Evolutionary conservation across 2,113 vertebrate genomes (phyloP).

Genomic region (Aix galericulata): DNA sequence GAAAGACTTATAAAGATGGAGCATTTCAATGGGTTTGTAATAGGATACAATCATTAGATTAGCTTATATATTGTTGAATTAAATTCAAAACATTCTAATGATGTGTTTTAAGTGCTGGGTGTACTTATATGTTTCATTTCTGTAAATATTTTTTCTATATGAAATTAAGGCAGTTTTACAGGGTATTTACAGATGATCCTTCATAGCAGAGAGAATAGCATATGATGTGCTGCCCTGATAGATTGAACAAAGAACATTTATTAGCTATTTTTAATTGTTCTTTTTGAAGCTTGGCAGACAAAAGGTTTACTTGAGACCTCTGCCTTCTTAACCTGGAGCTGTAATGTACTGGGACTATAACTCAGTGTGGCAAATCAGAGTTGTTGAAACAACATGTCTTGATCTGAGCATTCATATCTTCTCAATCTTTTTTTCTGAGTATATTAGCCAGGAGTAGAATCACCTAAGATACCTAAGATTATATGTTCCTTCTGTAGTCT

Average conservation of each 20-base stretch:
- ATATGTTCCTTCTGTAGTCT: neutral
- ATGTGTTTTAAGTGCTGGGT: neutral
- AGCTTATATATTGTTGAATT: neutral
- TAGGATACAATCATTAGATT: neutral
- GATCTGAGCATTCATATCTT: neutral
- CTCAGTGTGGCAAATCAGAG: neutral
- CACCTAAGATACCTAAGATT: neutral
- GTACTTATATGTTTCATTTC: neutral
- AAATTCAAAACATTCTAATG: neutral
- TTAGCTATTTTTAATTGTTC: neutral
- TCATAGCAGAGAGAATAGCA: neutral
- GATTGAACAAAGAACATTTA: neutral
- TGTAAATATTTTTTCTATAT: neutral
- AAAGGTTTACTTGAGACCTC: neutral
- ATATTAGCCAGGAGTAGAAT: neutral
- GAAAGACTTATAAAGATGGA: slow-evolving; percentile 26
- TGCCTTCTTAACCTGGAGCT: neutral
- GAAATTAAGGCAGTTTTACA: neutral
- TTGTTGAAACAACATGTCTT: neutral
- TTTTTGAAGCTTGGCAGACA: neutral
- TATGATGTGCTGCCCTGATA: neutral
- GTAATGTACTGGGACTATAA: neutral
- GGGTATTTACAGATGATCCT: neutral
- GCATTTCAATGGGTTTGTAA: slow-evolving; percentile 32
- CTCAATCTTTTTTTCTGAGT: neutral